phyloP scores from a whole-genome alignment of 2,888 invertebrate genomes.

The Conomelus anceps region DNA sequence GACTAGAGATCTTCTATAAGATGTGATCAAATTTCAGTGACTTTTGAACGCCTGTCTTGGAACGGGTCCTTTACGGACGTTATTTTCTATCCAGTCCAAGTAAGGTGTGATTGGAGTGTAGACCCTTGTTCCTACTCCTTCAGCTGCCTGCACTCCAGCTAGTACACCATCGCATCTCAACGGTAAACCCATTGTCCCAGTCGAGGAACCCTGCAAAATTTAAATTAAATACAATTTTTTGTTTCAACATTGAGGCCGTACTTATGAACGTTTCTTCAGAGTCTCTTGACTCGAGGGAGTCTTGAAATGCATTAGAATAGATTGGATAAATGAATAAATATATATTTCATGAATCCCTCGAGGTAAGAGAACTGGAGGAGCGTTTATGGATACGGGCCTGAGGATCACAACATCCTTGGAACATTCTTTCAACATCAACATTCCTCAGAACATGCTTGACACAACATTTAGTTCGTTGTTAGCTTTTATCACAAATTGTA shows the following conservation, averaged over 20 bases:
- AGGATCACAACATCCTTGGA: too few relatives aligned
- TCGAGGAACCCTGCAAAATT: not conserved
- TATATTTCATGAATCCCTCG: too few relatives aligned
- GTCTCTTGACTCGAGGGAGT: not conserved
- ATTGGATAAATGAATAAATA: too few relatives aligned
- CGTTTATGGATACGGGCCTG: too few relatives aligned
- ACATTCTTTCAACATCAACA: too few relatives aligned
- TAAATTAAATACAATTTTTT: not conserved
- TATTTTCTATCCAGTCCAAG: slow-evolving; percentile 58
- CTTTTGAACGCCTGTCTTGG: not conserved
- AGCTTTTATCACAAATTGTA: too few relatives aligned
- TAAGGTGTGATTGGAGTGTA: slow-evolving; percentile 67
- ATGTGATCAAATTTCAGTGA: not conserved
- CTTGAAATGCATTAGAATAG: too few relatives aligned
- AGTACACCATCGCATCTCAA: slow-evolving; percentile 33
- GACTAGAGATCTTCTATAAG: not conserved
- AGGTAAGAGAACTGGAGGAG: too few relatives aligned
- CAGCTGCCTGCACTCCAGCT: slow-evolving; percentile 34
- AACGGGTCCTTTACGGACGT: slow-evolving; percentile 37
- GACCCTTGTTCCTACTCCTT: slow-evolving; percentile 48
- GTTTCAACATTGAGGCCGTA: not conserved
- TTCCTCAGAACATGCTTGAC: too few relatives aligned
- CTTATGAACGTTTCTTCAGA: not conserved
- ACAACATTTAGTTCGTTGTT: too few relatives aligned
- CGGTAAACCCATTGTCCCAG: slow-evolving; percentile 23